These are phyloP conservation scores for Erythrocebus patas DNA, from an alignment of 2,113 vertebrate genomes.

Conservation along the genomic window DNA sequence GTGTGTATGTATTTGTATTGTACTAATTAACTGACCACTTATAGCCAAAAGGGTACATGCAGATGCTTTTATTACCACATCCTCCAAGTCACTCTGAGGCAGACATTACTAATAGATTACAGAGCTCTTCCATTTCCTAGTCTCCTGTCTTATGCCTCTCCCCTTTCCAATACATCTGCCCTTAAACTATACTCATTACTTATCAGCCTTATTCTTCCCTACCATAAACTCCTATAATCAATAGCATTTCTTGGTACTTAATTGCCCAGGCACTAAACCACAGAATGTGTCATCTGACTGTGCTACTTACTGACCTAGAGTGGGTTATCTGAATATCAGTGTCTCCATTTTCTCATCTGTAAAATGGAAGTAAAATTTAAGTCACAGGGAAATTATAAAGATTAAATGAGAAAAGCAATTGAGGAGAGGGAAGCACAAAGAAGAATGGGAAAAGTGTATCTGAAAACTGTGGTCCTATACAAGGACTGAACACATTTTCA, in stretches of 20 bases:
- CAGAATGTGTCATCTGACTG: not conserved
- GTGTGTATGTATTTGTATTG: rapidly evolving
- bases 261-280: not conserved
- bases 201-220: not conserved
- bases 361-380: not conserved
- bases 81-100: no score
- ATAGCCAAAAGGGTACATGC: not conserved
- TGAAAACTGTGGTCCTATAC: not conserved
- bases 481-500: not conserved
- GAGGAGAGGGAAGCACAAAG: not conserved
- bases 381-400: not conserved
- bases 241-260: not conserved
- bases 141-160: rapidly evolving
- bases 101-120: not conserved
- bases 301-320: not conserved
- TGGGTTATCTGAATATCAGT: not conserved
- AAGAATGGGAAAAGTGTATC: rapidly evolving
- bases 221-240: rapidly evolving
- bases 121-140: not conserved
- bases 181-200: not conserved
- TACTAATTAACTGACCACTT: not conserved
- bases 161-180: not conserved
- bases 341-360: not conserved
- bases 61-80: not conserved
- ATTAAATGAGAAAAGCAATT: not conserved